phyloP scores from a whole-genome alignment of 2,113 vertebrate genomes.

The Probosciger aterrimus region DNA sequence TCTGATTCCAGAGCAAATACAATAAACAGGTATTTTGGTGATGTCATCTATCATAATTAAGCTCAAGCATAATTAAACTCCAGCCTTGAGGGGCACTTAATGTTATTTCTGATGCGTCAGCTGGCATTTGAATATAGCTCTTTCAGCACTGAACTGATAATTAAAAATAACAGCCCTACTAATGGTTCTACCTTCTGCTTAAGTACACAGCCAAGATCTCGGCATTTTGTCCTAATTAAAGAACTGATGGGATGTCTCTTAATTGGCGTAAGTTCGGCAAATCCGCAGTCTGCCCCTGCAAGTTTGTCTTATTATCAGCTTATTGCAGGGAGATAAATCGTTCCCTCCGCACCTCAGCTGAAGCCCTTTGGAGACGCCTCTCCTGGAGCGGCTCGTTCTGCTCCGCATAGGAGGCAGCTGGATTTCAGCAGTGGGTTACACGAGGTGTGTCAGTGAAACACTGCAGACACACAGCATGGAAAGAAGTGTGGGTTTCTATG shows the following conservation, averaged over 20 bases:
- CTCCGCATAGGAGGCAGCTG: fast-evolving
- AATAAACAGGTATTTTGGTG: not conserved
- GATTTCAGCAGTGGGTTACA: not conserved
- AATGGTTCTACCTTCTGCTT: slow-evolving; percentile 10
- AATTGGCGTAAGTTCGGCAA: not conserved
- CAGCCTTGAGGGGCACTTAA: not conserved
- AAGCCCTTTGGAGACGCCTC: not conserved
- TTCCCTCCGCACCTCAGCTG: not conserved
- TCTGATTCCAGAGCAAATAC: not conserved
- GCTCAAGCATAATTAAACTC: not conserved
- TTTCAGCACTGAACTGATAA: slow-evolving; percentile 9
- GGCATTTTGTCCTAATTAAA: not conserved
- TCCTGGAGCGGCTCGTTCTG: not conserved
- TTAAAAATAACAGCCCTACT: slow-evolving; percentile 40
- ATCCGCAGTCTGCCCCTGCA: not conserved
- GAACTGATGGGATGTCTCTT: not conserved
- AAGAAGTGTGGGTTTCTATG: not conserved
- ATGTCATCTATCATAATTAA: slow-evolving; percentile 14
- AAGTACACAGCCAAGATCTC: not conserved
- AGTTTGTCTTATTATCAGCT: not conserved
- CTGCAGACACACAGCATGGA: not conserved
- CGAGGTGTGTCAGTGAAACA: not conserved
- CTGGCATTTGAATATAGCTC: not conserved
- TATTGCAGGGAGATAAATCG: not conserved
- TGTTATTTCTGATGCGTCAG: slow-evolving; percentile 12